Conservation (phyloP, 2,797 vertebrate genomes). For the Lacerta agilis region DNA sequence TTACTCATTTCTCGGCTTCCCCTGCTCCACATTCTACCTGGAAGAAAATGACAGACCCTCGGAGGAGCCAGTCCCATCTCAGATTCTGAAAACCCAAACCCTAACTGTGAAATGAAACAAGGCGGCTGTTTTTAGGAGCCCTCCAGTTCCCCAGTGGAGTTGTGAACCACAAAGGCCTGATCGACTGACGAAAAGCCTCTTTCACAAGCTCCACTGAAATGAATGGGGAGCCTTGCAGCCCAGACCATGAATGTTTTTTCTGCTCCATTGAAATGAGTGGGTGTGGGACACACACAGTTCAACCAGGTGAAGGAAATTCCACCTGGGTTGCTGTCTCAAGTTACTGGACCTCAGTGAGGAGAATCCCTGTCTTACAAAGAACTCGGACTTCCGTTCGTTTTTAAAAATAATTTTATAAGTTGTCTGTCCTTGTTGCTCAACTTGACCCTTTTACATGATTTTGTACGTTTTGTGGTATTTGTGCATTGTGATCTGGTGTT, state of each 20-base stretch:
- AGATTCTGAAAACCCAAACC: not conserved
- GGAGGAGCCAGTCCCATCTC: no score
- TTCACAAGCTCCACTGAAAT: not conserved
- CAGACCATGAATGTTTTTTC: no score
- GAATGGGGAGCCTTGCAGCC: not conserved
- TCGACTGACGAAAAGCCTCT: not conserved
- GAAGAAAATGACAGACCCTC: constrained; percentile 45
- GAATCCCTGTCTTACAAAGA: not conserved
- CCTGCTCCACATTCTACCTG: constrained; percentile 48
- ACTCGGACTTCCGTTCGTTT: not conserved
- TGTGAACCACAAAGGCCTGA: not conserved
- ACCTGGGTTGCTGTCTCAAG: not conserved
- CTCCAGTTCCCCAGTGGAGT: not conserved
- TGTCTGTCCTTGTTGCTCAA: no score
- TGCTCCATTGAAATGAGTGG: not conserved
- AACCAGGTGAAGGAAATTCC: not conserved
- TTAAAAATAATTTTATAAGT: no score
- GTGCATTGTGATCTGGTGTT: no score
- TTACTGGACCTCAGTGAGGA: not conserved
- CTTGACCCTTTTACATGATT: no score
- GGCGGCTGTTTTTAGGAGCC: not conserved
- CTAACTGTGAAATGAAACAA: not conserved
- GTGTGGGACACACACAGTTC: not conserved
- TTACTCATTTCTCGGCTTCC: not conserved
- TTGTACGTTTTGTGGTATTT: no score